Evolutionary conservation across 2,888 invertebrate species (phyloP), one percentile per base, ranked within the genome.

Genomic region (Choreutis nemorana): DNA sequence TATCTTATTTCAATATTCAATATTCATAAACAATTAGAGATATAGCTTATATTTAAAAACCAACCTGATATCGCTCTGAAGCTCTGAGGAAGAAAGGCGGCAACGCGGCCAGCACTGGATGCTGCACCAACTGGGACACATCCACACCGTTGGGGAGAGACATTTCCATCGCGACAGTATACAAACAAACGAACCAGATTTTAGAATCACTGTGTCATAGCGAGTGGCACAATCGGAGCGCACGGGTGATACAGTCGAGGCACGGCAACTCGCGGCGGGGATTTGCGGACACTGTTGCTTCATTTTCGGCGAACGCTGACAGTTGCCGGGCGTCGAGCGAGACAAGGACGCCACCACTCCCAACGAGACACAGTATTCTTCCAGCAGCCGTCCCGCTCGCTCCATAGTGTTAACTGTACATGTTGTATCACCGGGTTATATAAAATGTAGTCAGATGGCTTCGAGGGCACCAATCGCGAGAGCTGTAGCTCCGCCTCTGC

Each of bases 1-100:
- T n/a, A n/a, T n/a, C n/a, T n/a, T n/a, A n/a, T n/a, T n/a, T n/a
- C n/a, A n/a, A n/a, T n/a, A n/a, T n/a, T n/a, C n/a, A n/a, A n/a
- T n/a, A n/a, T n/a, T n/a, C n/a, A n/a, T n/a, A n/a, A n/a, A n/a
- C n/a, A n/a, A n/a, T n/a, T n/a, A n/a, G n/a, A n/a, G n/a, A n/a
- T n/a, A n/a, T n/a, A n/a, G n/a, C n/a, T n/a, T n/a, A n/a, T n/a
- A n/a, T n/a, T n/a, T n/a, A n/a, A n/a, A n/a, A 39, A 41, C 48
- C 48, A 57, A 80, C 80, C 78, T 96, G 96, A 71, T 95, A 97
- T 52, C 96, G 84, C 63, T 97, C 96, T 12, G 90, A 89, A 33
- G 93, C 92, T 45, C 93, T 82, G 34, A 93, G 73, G 67, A 94
- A 93, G 70, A 93, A 92, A n/a, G 92, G 92, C 26, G 93, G 93